Base-by-base conservation (phyloP, 2,888 invertebrate species). In the Tethea ocularis region DNA sequence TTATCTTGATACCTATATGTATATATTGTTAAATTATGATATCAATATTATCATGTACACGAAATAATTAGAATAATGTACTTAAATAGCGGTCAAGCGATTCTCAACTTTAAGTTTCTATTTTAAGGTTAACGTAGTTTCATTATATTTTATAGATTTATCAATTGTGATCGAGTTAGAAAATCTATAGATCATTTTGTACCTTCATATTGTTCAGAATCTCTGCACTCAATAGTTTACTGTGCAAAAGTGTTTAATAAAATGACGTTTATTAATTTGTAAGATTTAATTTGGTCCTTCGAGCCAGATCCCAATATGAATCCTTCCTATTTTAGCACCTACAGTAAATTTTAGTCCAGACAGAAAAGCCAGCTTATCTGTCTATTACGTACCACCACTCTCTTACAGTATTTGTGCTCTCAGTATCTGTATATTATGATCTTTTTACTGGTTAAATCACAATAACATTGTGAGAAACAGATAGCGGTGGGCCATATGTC, bases 151-250 rank as follows among this genome's bases (percentile, higher is more conserved):
- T 41, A 23, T 56, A 56, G 38, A 63, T 66, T 64, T 56, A 66
- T 51, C 68, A 69, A 69, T 78, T 75, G 78, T 33, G 77, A 78
- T 78, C 71, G 64, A 36, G 22, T 58, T 66, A 58, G 64, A 64
- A 67, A 69, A 73, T 77, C 68, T 75, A 69, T 72, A 72, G 58
- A 57, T 54, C 15, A 20, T 74, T 62, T 78, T 74, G 68, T 70
- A 66, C 51, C 71, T 66, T 68, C 67, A 68, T 66, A 75, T 64
- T 77, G 72, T 82, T 70, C 71, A 65, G 83, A 86, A 86, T 86
- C 84, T 85, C 82, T 69, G 77, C 79, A 82, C 74, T 78, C 76
- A 81, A 76, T 80, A 77, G 84, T 83, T 86, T 76, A 78, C 72
- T 61, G 77, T 76, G 84, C 84, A 86, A 82, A 72, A 54, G 62